Conservation (phyloP, 1,140 invertebrate species). For the Ptiloglossa arizonensis region DNA sequence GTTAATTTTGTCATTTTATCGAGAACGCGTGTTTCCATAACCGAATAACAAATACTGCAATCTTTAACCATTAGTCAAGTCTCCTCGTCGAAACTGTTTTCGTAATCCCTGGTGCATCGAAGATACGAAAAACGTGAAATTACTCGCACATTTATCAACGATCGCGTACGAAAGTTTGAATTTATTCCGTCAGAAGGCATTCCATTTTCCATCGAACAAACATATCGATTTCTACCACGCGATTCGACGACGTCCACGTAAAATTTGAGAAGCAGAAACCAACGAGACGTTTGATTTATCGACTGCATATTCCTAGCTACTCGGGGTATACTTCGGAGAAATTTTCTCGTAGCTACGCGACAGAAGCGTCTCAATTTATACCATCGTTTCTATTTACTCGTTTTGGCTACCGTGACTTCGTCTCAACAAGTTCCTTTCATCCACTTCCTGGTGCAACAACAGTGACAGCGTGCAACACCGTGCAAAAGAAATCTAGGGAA, state of each 20-base stretch:
- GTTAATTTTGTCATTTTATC: too few species aligned
- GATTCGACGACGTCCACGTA: background rate
- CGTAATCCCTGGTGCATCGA: too few species aligned
- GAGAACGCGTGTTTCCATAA: too few species aligned
- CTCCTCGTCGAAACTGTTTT: too few species aligned
- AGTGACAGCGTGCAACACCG: background rate
- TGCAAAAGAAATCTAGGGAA: background rate
- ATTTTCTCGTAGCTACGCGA: background rate
- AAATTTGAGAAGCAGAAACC: slow-evolving; percentile 19
- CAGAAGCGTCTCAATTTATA: background rate
- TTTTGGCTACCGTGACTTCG: background rate
- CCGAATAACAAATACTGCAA: too few species aligned
- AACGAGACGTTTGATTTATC: slow-evolving; percentile 33
- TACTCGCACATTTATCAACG: too few species aligned
- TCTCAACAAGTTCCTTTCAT: background rate
- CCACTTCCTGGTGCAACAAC: background rate
- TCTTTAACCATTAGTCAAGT: too few species aligned
- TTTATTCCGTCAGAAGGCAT: too few species aligned
- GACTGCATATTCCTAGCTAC: background rate
- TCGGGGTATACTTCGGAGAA: slow-evolving; percentile 29
- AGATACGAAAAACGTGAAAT: too few species aligned
- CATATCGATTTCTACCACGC: too few species aligned
- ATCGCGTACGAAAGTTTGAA: too few species aligned
- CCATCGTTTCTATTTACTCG: background rate
- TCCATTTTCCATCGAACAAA: too few species aligned